Evolutionary conservation across 2,797 vertebrate genomes (phyloP).

Genomic region (Spizella passerina): DNA sequence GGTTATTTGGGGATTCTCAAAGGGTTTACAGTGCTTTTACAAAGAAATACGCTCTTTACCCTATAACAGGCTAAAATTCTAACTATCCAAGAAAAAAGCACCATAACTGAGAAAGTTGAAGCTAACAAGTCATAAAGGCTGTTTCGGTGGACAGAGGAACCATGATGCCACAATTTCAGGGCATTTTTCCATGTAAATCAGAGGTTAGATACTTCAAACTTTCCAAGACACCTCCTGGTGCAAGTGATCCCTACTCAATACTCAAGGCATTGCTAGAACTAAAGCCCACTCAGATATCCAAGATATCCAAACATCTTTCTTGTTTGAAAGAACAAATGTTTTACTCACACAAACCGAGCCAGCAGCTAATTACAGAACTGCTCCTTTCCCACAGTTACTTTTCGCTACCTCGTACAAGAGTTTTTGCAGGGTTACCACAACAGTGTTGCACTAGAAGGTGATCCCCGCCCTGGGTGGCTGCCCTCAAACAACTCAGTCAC

Average conservation of each 20-base stretch:
- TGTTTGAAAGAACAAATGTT: background rate
- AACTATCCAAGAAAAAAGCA: background rate
- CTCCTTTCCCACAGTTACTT: background rate
- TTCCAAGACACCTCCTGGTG: background rate
- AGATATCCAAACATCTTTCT: background rate
- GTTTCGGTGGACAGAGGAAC: background rate
- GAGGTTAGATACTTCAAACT: background rate
- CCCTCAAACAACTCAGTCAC: background rate
- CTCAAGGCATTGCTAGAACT: fast-evolving
- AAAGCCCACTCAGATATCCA: background rate
- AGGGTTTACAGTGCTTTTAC: background rate
- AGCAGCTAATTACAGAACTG: background rate
- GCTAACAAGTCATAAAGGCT: background rate
- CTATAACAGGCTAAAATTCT: background rate
- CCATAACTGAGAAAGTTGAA: background rate
- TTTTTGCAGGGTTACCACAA: background rate
- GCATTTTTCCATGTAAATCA: background rate
- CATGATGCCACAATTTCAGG: background rate
- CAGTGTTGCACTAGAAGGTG: background rate
- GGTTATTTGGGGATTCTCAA: background rate
- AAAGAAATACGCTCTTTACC: background rate
- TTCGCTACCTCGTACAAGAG: fast-evolving
- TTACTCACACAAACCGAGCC: fast-evolving
- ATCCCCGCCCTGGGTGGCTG: background rate
- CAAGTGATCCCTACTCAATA: background rate